These are phyloP conservation scores for Stenodema calcarata DNA, from an alignment of 2,888 invertebrate species.

Conservation along the genomic window DNA sequence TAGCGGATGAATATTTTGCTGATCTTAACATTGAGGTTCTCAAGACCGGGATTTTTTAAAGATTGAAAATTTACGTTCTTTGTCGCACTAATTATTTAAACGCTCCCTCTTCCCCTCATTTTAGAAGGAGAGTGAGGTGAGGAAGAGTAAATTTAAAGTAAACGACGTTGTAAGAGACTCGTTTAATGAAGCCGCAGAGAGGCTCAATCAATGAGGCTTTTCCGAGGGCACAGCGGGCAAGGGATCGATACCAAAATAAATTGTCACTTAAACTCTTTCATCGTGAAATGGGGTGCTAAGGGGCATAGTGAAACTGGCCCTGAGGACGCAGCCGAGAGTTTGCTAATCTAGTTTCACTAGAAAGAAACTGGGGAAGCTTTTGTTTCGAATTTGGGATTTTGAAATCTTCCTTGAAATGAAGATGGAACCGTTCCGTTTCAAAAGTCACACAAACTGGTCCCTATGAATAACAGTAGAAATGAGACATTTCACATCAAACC, in stretches of 20 bases:
- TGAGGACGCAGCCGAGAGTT: neutral
- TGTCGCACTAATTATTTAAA: neutral
- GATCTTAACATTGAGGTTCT: no score
- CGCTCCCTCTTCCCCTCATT: neutral
- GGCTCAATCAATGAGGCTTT: conserved; percentile 25
- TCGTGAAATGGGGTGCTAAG: neutral
- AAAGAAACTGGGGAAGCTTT: neutral
- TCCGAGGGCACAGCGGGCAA: neutral
- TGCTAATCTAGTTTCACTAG: neutral
- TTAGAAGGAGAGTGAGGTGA: neutral
- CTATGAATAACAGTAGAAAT: no score
- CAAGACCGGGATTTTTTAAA: neutral
- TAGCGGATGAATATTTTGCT: no score
- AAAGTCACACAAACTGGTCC: no score
- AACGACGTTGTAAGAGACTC: neutral
- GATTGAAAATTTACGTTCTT: neutral
- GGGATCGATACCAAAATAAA: conserved; percentile 22
- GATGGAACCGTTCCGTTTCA: neutral
- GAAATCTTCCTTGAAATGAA: neutral
- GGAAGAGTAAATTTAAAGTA: neutral
- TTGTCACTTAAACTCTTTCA: conserved; percentile 22
- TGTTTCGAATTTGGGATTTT: neutral
- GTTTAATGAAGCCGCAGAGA: conserved; percentile 15
- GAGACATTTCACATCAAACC: no score
- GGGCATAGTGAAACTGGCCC: neutral